A percentile compares a stretch with the other conserved stretches of the same genome.
Conservation (phyloP, 1,140 invertebrate species). For the Odontomachus brunneus region DNA sequence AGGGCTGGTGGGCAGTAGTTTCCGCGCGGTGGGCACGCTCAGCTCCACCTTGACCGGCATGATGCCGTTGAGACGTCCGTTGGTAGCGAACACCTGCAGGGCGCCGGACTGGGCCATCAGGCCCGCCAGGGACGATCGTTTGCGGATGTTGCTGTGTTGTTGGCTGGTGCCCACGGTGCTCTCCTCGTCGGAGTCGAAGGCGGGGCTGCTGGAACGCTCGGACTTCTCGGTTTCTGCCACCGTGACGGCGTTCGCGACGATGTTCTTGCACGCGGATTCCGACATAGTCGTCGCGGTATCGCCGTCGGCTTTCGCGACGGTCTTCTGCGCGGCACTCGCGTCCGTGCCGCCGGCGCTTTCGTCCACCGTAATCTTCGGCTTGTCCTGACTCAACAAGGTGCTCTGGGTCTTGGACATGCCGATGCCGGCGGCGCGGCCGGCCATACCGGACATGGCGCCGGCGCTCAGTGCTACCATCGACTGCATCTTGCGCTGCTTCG, state of each 20-base stretch:
- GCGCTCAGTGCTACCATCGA: constrained; percentile 96
- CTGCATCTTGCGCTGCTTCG: constrained; percentile 97
- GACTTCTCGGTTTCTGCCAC: constrained; percentile 88
- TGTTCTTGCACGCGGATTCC: constrained; percentile 60
- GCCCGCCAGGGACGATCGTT: constrained; percentile 88
- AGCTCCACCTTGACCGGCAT: constrained; percentile 84
- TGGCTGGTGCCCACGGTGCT: constrained; percentile 86
- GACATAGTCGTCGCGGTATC: background rate
- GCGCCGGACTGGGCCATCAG: constrained; percentile 88
- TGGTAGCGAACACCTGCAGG: constrained; percentile 86
- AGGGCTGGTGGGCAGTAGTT: constrained; percentile 75
- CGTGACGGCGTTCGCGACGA: constrained; percentile 41
- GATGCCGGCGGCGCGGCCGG: constrained; percentile 93
- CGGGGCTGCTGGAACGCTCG: constrained; percentile 96
- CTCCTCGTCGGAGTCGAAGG: constrained; percentile 98
- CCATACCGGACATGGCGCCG: constrained; percentile 95
- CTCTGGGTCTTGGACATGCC: constrained; percentile 92
- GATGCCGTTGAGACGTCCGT: constrained; percentile 87
- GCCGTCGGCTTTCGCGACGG: constrained; percentile 49
- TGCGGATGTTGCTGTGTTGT: constrained; percentile 81
- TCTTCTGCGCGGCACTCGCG: constrained; percentile 44
- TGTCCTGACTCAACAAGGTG: constrained; percentile 90
- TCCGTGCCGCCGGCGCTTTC: constrained; percentile 33
- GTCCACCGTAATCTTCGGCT: constrained; percentile 84
- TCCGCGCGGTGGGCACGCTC: constrained; percentile 63